phyloP scores from a whole-genome alignment of 2,888 invertebrate genomes.

The Muschampia plurimacula region DNA sequence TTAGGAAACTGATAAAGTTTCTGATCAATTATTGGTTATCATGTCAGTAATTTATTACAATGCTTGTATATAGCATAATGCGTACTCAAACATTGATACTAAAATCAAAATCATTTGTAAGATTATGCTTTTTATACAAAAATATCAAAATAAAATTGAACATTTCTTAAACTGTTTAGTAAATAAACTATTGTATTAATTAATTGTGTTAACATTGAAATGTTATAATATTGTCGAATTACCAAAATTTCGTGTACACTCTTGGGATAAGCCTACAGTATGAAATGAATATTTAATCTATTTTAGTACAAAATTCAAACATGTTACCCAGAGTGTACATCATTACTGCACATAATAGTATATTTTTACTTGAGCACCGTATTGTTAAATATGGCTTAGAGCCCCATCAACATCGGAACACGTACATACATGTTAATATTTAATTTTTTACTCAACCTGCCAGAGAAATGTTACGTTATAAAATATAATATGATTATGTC shows the following conservation, averaged over 20 bases:
- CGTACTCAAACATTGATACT: slow-evolving; percentile 6
- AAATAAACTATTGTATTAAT: slow-evolving; percentile 8
- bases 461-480: slow-evolving; percentile 78
- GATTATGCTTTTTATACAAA: slow-evolving; percentile 20
- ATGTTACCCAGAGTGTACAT: slow-evolving; percentile 54
- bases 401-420: slow-evolving; percentile 55
- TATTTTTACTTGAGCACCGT: slow-evolving; percentile 57
- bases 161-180: background rate
- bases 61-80: slow-evolving; percentile 33
- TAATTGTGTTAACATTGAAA: slow-evolving; percentile 34
- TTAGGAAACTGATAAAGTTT: background rate
- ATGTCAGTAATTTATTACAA: slow-evolving; percentile 9
- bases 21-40: slow-evolving; percentile 14
- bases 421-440: slow-evolving; percentile 65
- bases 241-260: slow-evolving; percentile 65
- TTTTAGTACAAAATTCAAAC: slow-evolving; percentile 32
- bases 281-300: slow-evolving; percentile 20
- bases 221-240: slow-evolving; percentile 74
- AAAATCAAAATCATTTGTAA: slow-evolving; percentile 35
- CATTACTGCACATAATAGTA: slow-evolving; percentile 59
- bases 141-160: slow-evolving; percentile 3
- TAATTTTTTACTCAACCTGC: slow-evolving; percentile 70
- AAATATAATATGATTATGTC: slow-evolving; percentile 74
- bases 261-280: slow-evolving; percentile 41
- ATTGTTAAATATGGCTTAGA: slow-evolving; percentile 66